Conservation (phyloP, 1,140 invertebrate species). For the Drosophila kurseongensis region DNA sequence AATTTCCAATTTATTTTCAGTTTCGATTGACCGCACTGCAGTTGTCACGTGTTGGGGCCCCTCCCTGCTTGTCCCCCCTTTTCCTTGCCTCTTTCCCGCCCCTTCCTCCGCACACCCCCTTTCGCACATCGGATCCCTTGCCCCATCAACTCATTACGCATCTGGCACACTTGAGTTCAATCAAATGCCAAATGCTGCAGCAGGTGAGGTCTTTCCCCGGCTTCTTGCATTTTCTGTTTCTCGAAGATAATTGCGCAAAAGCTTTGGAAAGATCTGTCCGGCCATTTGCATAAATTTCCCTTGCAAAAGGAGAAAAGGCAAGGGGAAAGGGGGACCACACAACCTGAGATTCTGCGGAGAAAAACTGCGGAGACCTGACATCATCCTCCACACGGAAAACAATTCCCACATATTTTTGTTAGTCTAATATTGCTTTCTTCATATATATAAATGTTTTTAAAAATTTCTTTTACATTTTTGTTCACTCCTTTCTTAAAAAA, state of each 20-base stretch:
- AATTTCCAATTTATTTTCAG: constrained; percentile 67
- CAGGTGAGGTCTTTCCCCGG: constrained; percentile 62
- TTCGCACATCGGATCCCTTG: constrained; percentile 6
- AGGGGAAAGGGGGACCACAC: constrained; percentile 10
- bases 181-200: constrained; percentile 65
- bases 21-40: constrained; percentile 56
- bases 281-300: constrained; percentile 79
- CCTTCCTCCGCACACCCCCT: neutral
- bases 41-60: constrained; percentile 58
- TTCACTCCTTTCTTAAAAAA: no score
- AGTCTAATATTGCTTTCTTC: no score
- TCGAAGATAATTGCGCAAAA: constrained; percentile 66
- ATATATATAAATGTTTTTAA: no score
- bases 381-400: constrained; percentile 7
- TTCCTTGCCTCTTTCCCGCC: neutral
- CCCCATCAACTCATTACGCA: constrained; percentile 47
- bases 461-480: no score
- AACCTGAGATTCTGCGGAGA: constrained; percentile 22
- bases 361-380: constrained; percentile 19
- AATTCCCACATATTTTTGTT: neutral
- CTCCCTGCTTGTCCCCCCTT: neutral
- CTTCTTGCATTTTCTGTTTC: constrained; percentile 18
- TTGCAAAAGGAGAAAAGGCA: constrained; percentile 42
- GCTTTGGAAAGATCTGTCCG: constrained; percentile 31
- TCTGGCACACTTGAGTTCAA: constrained; percentile 80